Percentiles rank a stretch among this genome's conserved stretches.
phyloP scores from a whole-genome alignment of 1,140 invertebrate species.

The Sarcophaga peregrina region DNA sequence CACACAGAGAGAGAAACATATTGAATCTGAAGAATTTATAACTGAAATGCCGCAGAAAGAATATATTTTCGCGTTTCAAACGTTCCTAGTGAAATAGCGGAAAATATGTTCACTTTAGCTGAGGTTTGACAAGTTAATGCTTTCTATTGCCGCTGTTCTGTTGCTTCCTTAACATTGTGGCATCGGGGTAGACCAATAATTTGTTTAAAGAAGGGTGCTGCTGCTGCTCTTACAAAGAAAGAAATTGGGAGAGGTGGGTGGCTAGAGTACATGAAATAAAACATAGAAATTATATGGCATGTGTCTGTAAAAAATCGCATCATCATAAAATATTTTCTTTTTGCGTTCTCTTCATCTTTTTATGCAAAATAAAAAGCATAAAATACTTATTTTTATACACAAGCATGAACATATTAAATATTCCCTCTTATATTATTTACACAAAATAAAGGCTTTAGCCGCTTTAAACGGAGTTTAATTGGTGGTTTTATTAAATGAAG shows the following conservation, averaged over 20 bases:
- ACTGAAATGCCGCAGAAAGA: background rate
- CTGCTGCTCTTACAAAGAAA: background rate
- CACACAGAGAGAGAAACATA: background rate
- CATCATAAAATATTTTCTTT: slow-evolving; percentile 39
- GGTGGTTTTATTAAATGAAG: too few species aligned
- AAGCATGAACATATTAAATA: too few species aligned
- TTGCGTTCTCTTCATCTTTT: background rate
- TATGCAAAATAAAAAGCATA: slow-evolving; percentile 37
- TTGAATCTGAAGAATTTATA: slow-evolving; percentile 6
- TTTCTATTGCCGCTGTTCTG: slow-evolving; percentile 36
- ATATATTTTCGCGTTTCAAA: too few species aligned
- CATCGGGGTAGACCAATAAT: slow-evolving; percentile 2
- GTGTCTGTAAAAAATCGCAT: slow-evolving; percentile 37
- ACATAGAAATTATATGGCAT: background rate
- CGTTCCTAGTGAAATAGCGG: slow-evolving; percentile 54
- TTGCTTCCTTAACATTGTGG: background rate
- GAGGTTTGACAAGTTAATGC: slow-evolving; percentile 64
- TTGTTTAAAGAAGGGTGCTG: slow-evolving; percentile 6
- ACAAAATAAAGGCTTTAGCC: too few species aligned
- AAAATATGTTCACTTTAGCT: slow-evolving; percentile 64
- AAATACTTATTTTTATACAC: slow-evolving; percentile 35
- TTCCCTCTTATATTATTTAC: too few species aligned
- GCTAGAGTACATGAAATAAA: background rate
- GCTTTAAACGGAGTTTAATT: too few species aligned
- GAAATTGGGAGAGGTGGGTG: background rate